Conservation (phyloP, 2,888 invertebrate species). For the Aquatica leii region DNA sequence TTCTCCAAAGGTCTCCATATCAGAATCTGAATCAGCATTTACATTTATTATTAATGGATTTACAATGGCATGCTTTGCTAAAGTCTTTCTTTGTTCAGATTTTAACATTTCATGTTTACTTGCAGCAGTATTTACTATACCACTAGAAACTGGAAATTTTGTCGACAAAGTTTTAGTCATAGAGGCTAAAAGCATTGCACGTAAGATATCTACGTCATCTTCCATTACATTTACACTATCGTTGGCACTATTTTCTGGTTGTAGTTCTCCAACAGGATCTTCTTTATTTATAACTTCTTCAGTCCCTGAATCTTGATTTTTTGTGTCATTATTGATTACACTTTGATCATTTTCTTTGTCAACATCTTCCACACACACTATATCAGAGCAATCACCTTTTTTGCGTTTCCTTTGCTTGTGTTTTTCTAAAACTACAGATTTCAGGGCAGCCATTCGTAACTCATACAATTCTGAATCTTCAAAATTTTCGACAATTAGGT, state of each 20-base stretch:
- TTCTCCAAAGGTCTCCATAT: constrained; percentile 42
- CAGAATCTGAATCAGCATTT: constrained; percentile 55
- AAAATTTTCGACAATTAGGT: constrained; percentile 20
- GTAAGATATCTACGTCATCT: constrained; percentile 69
- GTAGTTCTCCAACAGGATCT: background rate
- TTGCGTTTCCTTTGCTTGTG: constrained; percentile 66
- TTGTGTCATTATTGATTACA: constrained; percentile 20
- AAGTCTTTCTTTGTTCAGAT: background rate
- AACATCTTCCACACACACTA: constrained; percentile 46
- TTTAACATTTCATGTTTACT: background rate
- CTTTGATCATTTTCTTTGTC: constrained; percentile 30
- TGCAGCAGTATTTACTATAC: background rate
- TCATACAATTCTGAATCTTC: constrained; percentile 66
- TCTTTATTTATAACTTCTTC: background rate
- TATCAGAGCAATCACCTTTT: constrained; percentile 24
- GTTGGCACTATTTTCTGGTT: background rate
- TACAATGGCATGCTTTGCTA: constrained; percentile 34
- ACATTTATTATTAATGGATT: constrained; percentile 58
- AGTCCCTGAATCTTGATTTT: background rate
- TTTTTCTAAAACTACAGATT: constrained; percentile 73
- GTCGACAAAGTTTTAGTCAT: constrained; percentile 65
- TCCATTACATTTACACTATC: constrained; percentile 64
- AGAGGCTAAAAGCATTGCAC: constrained; percentile 68
- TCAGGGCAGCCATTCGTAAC: constrained; percentile 71
- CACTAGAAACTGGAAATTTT: constrained; percentile 1